A percentile compares a stretch with the other conserved stretches of the same genome.
phyloP scores from a whole-genome alignment of 2,797 vertebrate species.

The Fringilla coelebs region DNA sequence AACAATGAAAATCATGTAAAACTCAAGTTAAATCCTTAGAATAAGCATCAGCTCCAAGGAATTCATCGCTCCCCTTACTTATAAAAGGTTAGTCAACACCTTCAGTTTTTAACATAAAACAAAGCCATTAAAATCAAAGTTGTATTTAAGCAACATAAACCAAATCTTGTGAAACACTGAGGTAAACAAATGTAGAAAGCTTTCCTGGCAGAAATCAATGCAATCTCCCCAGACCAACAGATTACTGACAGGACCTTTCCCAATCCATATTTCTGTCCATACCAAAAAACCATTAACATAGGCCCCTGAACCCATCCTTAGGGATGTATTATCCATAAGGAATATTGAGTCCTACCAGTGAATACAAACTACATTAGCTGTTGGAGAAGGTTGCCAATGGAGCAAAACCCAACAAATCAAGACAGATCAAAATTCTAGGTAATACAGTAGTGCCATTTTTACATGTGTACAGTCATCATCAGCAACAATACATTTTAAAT shows the following conservation, averaged over 20 bases:
- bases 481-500: not conserved
- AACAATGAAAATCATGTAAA: not conserved
- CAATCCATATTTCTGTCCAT: not conserved
- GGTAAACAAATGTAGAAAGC: not conserved
- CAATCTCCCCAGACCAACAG: not conserved
- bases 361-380: not conserved
- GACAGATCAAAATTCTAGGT: not conserved
- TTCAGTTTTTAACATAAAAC: not conserved
- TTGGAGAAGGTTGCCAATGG: not conserved
- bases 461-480: not conserved
- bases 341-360: fast-evolving
- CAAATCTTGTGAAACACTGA: not conserved
- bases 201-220: not conserved
- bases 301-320: not conserved
- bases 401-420: not conserved
- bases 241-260: not conserved
- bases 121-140: not conserved
- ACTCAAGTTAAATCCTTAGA: not conserved
- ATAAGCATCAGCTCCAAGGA: not conserved
- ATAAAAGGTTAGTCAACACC: not conserved
- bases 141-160: not conserved
- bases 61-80: not conserved
- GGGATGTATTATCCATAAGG: not conserved
- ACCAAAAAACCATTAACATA: not conserved
- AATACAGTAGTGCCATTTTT: not conserved